Conservation (phyloP, 2,888 invertebrate genomes). For the Callyntrura sp. region DNA sequence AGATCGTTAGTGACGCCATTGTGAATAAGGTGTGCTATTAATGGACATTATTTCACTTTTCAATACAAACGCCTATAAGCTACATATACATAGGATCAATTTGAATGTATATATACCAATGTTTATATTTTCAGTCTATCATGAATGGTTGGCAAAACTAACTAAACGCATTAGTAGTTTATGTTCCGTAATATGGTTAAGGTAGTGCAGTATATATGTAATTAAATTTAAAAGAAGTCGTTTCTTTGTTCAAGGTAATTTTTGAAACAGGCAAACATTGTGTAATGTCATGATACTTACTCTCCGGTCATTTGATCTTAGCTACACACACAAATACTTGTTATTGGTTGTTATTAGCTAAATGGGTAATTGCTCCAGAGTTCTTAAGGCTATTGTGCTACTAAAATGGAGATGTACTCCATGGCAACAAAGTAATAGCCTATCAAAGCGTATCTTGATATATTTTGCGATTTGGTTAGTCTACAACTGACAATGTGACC, state of each 20-base stretch:
- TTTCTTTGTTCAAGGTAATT: slow-evolving; percentile 75
- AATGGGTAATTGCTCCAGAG: not conserved
- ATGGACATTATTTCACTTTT: not conserved
- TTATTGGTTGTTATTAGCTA: too few species aligned
- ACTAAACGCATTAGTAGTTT: too few species aligned
- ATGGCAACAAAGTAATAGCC: too few species aligned
- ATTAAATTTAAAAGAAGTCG: slow-evolving; percentile 70
- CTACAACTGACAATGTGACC: not conserved
- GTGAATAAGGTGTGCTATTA: slow-evolving; percentile 13
- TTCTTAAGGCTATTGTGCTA: too few species aligned
- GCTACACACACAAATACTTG: not conserved
- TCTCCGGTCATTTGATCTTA: too few species aligned
- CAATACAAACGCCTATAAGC: not conserved
- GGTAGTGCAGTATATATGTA: not conserved
- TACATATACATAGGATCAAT: not conserved
- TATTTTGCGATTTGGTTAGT: too few species aligned
- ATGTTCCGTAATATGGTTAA: too few species aligned
- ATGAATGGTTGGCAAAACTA: too few species aligned
- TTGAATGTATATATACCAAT: not conserved
- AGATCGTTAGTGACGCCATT: slow-evolving; percentile 51
- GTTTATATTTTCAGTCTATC: not conserved
- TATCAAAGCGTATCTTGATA: too few species aligned
- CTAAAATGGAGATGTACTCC: too few species aligned
- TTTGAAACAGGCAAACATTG: slow-evolving; percentile 40
- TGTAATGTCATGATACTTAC: not conserved